Conservation (phyloP, 2,888 invertebrate genomes). For the Erebia epiphron region DNA sequence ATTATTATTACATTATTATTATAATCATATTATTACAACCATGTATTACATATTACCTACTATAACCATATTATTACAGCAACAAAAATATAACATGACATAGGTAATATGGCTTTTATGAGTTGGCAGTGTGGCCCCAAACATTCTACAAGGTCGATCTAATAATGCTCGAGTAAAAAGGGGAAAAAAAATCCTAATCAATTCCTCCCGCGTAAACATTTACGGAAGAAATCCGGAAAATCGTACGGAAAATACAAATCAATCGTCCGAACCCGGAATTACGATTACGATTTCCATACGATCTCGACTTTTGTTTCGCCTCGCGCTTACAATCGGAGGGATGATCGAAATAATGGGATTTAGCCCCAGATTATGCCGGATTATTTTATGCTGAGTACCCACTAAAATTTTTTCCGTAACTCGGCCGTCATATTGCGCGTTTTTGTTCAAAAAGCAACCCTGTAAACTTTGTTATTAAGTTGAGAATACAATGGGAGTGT, state of each 20-base stretch:
- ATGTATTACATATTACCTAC: too few relatives aligned
- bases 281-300: constrained; percentile 50
- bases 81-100: too few relatives aligned
- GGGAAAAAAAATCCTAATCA: constrained; percentile 48
- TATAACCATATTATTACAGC: too few relatives aligned
- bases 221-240: constrained; percentile 55
- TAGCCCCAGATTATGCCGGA: constrained; percentile 78
- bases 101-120: too few relatives aligned
- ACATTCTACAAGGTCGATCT: neutral
- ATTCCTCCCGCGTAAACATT: constrained; percentile 54
- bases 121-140: too few relatives aligned
- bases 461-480: constrained; percentile 41
- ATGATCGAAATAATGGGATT: constrained; percentile 81
- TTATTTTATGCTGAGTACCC: constrained; percentile 73
- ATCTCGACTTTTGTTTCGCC: constrained; percentile 45
- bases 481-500: constrained; percentile 36
- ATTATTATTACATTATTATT: too few relatives aligned
- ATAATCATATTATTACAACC: too few relatives aligned
- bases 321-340: constrained; percentile 57
- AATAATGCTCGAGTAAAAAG: constrained; percentile 13
- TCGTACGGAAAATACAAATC: constrained; percentile 48
- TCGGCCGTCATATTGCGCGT: constrained; percentile 21
- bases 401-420: constrained; percentile 65
- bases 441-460: constrained; percentile 21
- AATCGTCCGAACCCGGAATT: constrained; percentile 52